Base-by-base conservation (phyloP, 2,888 invertebrate genomes). In the Eristalis arbustorum region DNA sequence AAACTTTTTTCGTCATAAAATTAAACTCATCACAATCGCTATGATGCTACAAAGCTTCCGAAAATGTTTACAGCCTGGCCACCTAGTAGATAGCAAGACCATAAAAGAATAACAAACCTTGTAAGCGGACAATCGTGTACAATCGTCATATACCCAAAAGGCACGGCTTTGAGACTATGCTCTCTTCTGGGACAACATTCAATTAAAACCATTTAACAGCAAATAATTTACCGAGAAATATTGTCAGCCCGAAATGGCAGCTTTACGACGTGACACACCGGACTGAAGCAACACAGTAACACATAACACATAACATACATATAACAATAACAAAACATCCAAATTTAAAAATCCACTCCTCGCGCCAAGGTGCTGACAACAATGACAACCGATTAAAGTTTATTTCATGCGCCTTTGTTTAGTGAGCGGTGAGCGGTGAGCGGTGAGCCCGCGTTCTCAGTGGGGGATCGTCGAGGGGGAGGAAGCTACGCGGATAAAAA, bases 121-220 rank as follows among this genome's bases (percentile, higher is more conserved):
- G 80, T 79, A 59, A 23, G 57, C 23, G 34, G 71, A 76, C 49
- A 75, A 62, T 76, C 72, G 56, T 80, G 49, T 75, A 69, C 76
- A 72, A 79, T 31, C 28, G 56, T 71, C 56, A 73, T 84, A 69
- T 69, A 49, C 61, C 72, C n/a, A 37, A 49, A 57, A 73, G 82
- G 68, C 72, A 84, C 49, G 40, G 25, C 64, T 76, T 62, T 72
- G 42, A 49, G 72, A 63, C 56, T 67, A 8, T 10, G 18, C 57
- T 63, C 81, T 81, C 68, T 78, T 75, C 72, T 75, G 67, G 78
- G 83, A 87, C 78, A 78, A 87, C 83, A 83, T 87, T 87, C 87
- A 87, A 87, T 87, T 87, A 87, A 83, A 87, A 79, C 78, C 87
- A 87, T 87, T 87, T 87, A 87, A 87, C 83, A 87, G 87, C 87